Evolutionary conservation across 2,888 invertebrate genomes (phyloP), one percentile per base, ranked within the genome.

Genomic region (Cataglyphis rosenhaueri): DNA sequence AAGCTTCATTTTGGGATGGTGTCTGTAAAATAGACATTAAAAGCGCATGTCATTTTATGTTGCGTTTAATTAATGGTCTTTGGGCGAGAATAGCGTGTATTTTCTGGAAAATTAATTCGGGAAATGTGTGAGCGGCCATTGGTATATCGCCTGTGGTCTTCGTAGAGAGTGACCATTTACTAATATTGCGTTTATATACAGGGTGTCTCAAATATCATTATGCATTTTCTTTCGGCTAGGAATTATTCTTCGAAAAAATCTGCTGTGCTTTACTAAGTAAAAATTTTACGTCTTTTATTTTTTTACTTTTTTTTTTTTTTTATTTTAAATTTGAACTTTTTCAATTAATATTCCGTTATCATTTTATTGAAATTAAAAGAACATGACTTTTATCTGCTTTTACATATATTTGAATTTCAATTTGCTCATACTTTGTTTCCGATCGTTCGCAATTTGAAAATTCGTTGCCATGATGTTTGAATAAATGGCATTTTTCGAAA

Each of bases 91-190:
- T 25, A 29, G 52, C 65, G 15, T 81, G 48, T 70, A 71, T 57
- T 81, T 81, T 83, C 81, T 61, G 81, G 81, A 66, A 81, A 83
- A 83, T 83, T 83, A 81, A 83, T 81, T 73, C 52, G 66, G 59
- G 41, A 79, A 83, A 81, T 83, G 73, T 41, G 70, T 57, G 41
- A 55, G 38, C 74, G 48, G n/a, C 6, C n/a, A 57, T 35, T 55
- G 44, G 25, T 65, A 61, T 35, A 8, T 52, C 55, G 73, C 29
- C 73, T 52, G 41, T 81, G 35, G n/a, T 57, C 12, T n/a, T 83
- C 18, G 44, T 15, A 55, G 21, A 38, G 41, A 64, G 68, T 61
- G 62, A 25, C 44, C 32, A 73, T 9, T 41, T 73, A 44, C 61
- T 44, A 61, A 73, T 73, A 73, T 73, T 61, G 15, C 32, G 15